phyloP scores from a whole-genome alignment of 1,140 invertebrate genomes.

The Hyles euphorbiae region DNA sequence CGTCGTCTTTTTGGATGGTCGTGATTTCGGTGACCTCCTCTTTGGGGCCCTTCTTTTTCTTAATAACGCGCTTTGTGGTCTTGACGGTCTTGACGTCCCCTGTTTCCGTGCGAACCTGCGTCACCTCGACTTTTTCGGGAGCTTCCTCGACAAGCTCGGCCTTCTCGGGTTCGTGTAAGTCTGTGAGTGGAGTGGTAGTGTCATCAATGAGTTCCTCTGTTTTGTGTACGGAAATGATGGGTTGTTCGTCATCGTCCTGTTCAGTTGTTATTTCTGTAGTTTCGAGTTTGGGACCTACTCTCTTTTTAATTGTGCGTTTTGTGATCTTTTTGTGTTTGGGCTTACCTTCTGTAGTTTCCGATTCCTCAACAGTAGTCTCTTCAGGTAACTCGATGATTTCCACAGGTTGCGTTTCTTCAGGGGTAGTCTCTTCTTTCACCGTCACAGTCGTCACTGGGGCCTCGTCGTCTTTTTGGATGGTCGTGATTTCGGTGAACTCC shows the following conservation, averaged over 20 bases:
- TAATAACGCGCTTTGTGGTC: constrained; percentile 34
- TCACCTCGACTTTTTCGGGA: constrained; percentile 31
- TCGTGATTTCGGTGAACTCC: constrained; percentile 30
- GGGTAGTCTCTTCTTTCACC: constrained; percentile 22
- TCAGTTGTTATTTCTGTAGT: constrained; percentile 35
- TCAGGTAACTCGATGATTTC: constrained; percentile 30
- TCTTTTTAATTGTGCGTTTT: constrained; percentile 26
- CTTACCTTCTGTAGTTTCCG: constrained; percentile 17
- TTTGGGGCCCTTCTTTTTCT: constrained; percentile 34
- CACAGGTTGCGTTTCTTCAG: constrained; percentile 6
- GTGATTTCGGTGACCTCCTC: constrained; percentile 48
- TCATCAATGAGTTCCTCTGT: constrained; percentile 25
- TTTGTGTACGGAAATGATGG: constrained; percentile 28
- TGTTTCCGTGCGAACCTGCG: constrained; percentile 44
- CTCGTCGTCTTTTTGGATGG: constrained; percentile 28
- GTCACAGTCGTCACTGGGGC: constrained; percentile 46
- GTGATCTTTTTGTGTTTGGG: constrained; percentile 45
- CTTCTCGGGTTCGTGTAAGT: constrained; percentile 24
- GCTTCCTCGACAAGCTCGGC: constrained; percentile 18
- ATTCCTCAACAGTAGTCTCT: constrained; percentile 19
- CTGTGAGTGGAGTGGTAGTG: constrained; percentile 8
- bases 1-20: constrained; percentile 31
- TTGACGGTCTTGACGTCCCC: constrained; percentile 28
- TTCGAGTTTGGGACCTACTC: constrained; percentile 9
- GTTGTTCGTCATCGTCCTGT: constrained; percentile 38